Percentiles rank a stretch among this genome's conserved stretches.
These are phyloP conservation scores for Melanocharis versteri DNA, from an alignment of 2,113 vertebrate species.

Conservation along the genomic window DNA sequence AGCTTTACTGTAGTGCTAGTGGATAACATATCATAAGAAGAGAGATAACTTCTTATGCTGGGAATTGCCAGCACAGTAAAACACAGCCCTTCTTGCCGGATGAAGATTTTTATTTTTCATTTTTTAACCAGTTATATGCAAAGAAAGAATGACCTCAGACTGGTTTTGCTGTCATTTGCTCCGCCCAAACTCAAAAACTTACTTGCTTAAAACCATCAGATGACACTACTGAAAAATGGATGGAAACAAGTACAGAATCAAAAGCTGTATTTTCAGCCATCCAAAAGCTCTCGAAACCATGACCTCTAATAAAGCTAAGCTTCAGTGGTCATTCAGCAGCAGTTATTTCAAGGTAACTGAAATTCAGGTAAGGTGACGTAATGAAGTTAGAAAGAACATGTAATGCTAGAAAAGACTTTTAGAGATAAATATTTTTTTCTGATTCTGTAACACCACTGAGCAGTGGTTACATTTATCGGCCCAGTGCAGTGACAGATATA, in stretches of 20 bases:
- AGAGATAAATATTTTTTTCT: neutral
- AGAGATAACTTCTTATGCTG: neutral
- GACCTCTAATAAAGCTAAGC: neutral
- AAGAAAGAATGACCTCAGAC: neutral
- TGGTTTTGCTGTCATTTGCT: neutral
- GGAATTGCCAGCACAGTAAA: neutral
- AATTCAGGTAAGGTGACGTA: neutral
- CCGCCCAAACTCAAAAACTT: neutral
- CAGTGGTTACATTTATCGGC: neutral
- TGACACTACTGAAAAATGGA: neutral
- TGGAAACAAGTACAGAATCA: neutral
- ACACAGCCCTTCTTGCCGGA: neutral
- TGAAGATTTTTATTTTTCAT: neutral
- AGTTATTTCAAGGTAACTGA: neutral
- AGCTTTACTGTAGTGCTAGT: neutral
- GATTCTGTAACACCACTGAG: neutral
- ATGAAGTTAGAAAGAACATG: neutral
- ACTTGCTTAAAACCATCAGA: neutral
- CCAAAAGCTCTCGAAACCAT: neutral
- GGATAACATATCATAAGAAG: neutral
- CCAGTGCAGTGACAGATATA: neutral
- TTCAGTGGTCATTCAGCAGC: neutral
- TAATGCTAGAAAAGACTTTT: neutral
- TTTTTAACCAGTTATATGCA: neutral
- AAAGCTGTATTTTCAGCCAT: neutral